Evolutionary conservation across 2,113 vertebrate genomes (phyloP).

Genomic region (Dryoscopus gambensis): DNA sequence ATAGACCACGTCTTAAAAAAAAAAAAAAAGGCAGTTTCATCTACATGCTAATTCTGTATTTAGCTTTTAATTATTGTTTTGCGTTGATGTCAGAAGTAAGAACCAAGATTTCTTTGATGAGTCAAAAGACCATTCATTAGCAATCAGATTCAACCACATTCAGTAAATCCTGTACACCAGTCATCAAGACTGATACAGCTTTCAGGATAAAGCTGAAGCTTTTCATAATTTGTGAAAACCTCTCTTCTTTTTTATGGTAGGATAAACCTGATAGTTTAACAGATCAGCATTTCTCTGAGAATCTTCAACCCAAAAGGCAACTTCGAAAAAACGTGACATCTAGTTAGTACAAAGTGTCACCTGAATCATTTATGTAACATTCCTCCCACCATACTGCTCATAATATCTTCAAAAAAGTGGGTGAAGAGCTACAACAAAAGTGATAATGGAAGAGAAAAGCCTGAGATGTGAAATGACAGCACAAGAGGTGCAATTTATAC

Average conservation of each 20-base stretch:
- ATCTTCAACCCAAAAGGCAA: constrained; percentile 9
- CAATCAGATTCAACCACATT: neutral
- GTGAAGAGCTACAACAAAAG: constrained; percentile 21
- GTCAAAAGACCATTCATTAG: constrained; percentile 6
- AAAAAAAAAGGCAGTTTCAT: neutral
- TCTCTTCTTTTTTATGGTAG: neutral
- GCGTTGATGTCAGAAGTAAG: neutral
- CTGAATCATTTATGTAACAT: constrained; percentile 43
- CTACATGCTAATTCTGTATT: neutral
- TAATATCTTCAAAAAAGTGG: constrained; percentile 30
- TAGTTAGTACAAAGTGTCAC: constrained; percentile 38
- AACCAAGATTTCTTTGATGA: neutral
- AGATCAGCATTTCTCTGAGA: constrained; percentile 13
- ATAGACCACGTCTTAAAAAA: neutral
- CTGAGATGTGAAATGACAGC: neutral
- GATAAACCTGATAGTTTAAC: neutral
- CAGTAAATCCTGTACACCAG: neutral
- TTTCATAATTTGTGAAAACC: neutral
- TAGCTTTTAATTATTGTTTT: neutral
- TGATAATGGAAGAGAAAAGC: constrained; percentile 25
- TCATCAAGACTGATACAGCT: neutral
- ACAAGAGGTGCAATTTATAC: neutral
- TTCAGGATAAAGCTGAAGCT: neutral
- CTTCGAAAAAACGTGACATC: neutral
- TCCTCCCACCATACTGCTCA: constrained; percentile 31